Conservation (phyloP, 2,113 vertebrate genomes). For the Austrofundulus limnaeus region DNA sequence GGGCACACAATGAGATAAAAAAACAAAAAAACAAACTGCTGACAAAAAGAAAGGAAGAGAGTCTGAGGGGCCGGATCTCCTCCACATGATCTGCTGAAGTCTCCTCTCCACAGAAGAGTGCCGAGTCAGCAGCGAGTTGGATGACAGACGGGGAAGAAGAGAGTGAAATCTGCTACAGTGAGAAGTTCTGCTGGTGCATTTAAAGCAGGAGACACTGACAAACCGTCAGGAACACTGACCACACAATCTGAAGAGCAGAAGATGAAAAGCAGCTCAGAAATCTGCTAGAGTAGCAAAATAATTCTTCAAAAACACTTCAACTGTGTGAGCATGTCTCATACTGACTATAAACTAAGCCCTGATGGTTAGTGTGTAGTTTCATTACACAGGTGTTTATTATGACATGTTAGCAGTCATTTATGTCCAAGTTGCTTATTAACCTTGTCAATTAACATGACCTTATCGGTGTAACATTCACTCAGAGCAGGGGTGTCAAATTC, state of each 20-base stretch:
- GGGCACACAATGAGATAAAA: constrained; percentile 10
- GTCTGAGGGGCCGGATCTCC: constrained; percentile 38
- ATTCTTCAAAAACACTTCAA: background rate
- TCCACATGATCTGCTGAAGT: constrained; percentile 48
- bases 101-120: constrained; percentile 49
- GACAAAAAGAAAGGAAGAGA: constrained; percentile 22
- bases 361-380: no score
- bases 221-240: background rate
- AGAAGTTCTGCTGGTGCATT: constrained; percentile 39
- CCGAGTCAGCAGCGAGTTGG: constrained; percentile 57
- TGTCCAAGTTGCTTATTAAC: no score
- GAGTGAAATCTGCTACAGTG: constrained; percentile 28
- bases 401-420: no score
- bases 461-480: no score
- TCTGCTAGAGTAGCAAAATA: background rate
- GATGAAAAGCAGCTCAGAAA: constrained; percentile 1
- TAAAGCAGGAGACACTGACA: constrained; percentile 25
- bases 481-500: no score
- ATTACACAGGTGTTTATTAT: no score
- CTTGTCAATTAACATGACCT: no score
- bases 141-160: constrained; percentile 40
- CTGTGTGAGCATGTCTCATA: background rate
- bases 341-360: no score
- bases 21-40: constrained; percentile 36
- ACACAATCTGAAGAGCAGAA: constrained; percentile 1